Evolutionary conservation across 2,797 vertebrate genomes (phyloP).

Genomic region (Falco concolor): DNA sequence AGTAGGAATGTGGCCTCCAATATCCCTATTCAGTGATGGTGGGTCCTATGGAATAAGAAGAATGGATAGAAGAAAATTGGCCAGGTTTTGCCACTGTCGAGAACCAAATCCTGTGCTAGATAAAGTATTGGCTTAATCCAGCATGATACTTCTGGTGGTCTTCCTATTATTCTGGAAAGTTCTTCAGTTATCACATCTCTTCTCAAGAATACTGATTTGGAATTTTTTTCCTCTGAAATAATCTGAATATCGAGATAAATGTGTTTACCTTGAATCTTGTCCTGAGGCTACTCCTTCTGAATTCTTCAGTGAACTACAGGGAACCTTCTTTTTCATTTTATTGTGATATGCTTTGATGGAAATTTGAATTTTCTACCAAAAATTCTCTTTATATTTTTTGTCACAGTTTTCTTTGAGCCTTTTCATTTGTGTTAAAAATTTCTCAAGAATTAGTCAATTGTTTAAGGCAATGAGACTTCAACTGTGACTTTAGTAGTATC

Average conservation of each 20-base stretch:
- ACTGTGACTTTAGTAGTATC: neutral
- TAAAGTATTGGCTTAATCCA: neutral
- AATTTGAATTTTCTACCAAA: neutral
- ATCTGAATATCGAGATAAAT: neutral
- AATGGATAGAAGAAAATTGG: neutral
- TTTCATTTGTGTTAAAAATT: neutral
- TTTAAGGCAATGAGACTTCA: neutral
- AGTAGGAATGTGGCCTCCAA: neutral
- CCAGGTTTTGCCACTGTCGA: neutral
- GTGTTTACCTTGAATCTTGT: neutral
- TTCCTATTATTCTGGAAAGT: neutral
- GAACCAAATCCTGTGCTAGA: neutral
- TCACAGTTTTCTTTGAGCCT: neutral
- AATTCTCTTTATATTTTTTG: neutral
- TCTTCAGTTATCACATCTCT: neutral
- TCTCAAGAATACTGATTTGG: neutral
- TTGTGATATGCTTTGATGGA: neutral
- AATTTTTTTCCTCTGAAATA: neutral
- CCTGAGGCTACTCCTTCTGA: neutral
- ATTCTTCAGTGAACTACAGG: neutral
- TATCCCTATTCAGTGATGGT: neutral
- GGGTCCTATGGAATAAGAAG: neutral
- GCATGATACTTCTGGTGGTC: neutral
- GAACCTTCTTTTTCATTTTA: neutral
- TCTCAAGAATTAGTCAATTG: neutral